phyloP scores from a whole-genome alignment of 2,888 invertebrate species.

The Pteria penguin region DNA sequence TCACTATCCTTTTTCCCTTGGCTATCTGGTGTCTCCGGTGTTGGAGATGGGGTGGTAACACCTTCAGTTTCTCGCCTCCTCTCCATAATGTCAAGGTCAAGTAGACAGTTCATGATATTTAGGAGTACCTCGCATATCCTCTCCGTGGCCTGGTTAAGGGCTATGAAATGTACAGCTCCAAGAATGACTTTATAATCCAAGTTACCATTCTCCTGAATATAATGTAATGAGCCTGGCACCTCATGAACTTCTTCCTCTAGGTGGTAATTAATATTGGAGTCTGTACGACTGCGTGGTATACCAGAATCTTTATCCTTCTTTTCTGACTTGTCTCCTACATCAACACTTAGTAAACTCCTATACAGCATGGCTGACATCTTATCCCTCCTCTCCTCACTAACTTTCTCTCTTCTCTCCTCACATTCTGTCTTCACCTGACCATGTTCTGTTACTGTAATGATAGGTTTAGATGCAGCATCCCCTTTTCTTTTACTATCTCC shows the following conservation, averaged over 20 bases:
- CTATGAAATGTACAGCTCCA: constrained; percentile 92
- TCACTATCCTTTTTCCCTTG: constrained; percentile 40
- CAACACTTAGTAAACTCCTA: neutral
- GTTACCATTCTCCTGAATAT: constrained; percentile 96
- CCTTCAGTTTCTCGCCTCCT: constrained; percentile 49
- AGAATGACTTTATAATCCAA: constrained; percentile 89
- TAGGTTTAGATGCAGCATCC: constrained; percentile 83
- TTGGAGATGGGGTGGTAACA: constrained; percentile 35
- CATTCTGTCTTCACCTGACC: constrained; percentile 84
- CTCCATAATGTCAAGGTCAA: constrained; percentile 90
- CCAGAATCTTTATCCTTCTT: constrained; percentile 84
- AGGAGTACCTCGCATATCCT: constrained; percentile 95
- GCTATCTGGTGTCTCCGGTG: constrained; percentile 13
- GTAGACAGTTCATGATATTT: constrained; percentile 93
- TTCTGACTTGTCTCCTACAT: constrained; percentile 85
- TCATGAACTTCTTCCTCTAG: constrained; percentile 83
- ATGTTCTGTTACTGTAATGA: constrained; percentile 97
- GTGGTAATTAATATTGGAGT: constrained; percentile 77
- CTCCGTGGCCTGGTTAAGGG: constrained; percentile 91
- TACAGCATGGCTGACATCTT: constrained; percentile 4
- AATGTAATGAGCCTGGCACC: constrained; percentile 88
- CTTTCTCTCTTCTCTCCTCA: neutral
- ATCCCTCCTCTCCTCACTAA: neutral
- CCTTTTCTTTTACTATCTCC: constrained; percentile 43
- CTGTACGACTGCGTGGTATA: constrained; percentile 80